Conservation (phyloP, 1,140 invertebrate genomes). For the Pseudomyrmex dendroicus region DNA sequence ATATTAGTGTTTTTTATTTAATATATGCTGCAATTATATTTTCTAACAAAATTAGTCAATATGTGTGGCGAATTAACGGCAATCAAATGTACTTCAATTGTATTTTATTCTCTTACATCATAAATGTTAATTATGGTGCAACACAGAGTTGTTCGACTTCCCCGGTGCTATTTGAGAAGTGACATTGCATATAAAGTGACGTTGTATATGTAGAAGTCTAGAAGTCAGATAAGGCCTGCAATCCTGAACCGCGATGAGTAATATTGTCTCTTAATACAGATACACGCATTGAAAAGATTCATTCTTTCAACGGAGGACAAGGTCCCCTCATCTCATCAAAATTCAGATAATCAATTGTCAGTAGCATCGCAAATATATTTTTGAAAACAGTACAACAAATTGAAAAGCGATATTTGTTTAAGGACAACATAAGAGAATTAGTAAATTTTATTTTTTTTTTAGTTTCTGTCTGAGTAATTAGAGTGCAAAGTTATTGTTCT, state of each 20-base stretch:
- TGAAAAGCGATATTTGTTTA: no score
- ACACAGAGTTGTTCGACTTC: background rate
- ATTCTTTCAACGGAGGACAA: background rate
- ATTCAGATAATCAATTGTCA: background rate
- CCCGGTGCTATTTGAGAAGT: conserved; percentile 35
- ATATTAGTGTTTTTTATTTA: no score
- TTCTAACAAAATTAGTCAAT: no score
- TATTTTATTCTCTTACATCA: no score
- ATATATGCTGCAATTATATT: no score
- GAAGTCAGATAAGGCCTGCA: conserved; percentile 19
- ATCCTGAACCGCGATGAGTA: background rate
- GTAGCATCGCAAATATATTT: background rate
- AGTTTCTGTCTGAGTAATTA: no score
- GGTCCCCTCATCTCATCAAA: background rate
- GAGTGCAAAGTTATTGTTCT: background rate
- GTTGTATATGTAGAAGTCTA: background rate
- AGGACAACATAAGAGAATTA: no score
- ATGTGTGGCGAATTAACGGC: no score
- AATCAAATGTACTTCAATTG: no score
- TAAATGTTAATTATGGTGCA: background rate
- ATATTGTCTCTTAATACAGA: conserved; percentile 11
- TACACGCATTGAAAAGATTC: background rate
- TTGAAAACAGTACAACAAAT: no score
- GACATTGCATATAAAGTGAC: conserved; percentile 38
- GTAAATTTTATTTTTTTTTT: no score